Conservation (phyloP, 1,140 invertebrate species). For the Potamilus streckersoni region DNA sequence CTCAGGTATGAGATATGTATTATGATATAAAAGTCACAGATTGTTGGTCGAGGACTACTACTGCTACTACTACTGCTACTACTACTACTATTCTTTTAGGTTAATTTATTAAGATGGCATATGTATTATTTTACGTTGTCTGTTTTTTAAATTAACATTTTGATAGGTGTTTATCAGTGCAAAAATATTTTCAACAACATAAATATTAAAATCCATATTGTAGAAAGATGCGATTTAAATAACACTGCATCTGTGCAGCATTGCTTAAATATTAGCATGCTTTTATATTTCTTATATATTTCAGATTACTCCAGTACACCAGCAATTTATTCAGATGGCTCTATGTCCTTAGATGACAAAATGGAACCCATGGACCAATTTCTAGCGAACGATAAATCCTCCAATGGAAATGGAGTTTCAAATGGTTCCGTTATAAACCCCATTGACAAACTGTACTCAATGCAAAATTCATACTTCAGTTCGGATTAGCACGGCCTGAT, state of each 20-base stretch:
- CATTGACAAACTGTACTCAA: conserved; percentile 45
- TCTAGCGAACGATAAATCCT: conserved; percentile 24
- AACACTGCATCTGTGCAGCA: no score
- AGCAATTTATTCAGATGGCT: conserved; percentile 24
- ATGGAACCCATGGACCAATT: conserved; percentile 40
- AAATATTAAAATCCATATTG: no score
- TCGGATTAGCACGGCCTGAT: conserved; percentile 20
- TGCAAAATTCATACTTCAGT: conserved; percentile 44
- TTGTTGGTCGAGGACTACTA: neutral
- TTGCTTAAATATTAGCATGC: no score
- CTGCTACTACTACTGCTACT: neutral
- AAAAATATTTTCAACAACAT: no score
- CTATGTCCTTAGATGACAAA: conserved; percentile 23
- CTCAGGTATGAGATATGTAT: conserved; percentile 31
- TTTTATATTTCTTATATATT: conserved; percentile 4
- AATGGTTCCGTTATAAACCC: conserved; percentile 30
- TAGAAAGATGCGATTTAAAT: no score
- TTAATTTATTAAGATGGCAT: no score
- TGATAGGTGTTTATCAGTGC: no score
- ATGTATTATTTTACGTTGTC: no score
- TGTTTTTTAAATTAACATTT: no score
- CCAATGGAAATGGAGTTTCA: conserved; percentile 21
- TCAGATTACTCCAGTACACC: conserved; percentile 29
- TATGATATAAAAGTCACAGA: neutral
- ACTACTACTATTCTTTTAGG: neutral